Evolutionary conservation across 2,113 vertebrate genomes (phyloP).

Genomic region (Bos indicus): DNA sequence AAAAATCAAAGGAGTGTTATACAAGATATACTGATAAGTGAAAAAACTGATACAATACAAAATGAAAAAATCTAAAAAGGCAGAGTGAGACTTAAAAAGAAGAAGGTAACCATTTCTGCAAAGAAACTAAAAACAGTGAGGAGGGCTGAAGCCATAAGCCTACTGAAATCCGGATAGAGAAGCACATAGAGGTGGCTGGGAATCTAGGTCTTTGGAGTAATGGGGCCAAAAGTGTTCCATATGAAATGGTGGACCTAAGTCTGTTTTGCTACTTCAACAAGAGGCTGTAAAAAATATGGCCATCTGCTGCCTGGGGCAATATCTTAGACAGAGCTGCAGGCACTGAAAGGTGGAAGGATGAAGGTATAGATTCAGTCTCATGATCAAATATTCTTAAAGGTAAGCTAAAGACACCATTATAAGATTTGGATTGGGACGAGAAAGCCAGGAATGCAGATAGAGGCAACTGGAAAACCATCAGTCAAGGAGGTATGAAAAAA

Average conservation of each 20-base stretch:
- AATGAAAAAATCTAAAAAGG: background rate
- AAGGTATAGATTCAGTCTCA: background rate
- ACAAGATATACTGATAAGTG: background rate
- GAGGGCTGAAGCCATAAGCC: background rate
- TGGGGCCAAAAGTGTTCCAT: background rate
- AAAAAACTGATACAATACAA: background rate
- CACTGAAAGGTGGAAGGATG: background rate
- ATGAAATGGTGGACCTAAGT: background rate
- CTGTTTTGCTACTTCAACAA: background rate
- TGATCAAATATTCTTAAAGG: background rate
- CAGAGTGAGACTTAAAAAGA: background rate
- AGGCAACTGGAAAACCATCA: background rate
- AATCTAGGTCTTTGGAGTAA: background rate
- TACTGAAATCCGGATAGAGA: background rate
- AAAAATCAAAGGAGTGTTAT: background rate
- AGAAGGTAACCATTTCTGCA: background rate
- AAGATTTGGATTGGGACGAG: background rate
- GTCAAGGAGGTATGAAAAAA: background rate
- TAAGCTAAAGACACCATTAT: background rate
- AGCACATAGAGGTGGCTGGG: background rate
- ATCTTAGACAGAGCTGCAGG: background rate
- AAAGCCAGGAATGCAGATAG: background rate
- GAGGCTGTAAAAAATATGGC: background rate
- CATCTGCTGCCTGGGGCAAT: background rate
- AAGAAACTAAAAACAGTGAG: background rate